Evolutionary conservation across 2,797 vertebrate genomes (phyloP).

Genomic region (Urosaurus nigricauda): DNA sequence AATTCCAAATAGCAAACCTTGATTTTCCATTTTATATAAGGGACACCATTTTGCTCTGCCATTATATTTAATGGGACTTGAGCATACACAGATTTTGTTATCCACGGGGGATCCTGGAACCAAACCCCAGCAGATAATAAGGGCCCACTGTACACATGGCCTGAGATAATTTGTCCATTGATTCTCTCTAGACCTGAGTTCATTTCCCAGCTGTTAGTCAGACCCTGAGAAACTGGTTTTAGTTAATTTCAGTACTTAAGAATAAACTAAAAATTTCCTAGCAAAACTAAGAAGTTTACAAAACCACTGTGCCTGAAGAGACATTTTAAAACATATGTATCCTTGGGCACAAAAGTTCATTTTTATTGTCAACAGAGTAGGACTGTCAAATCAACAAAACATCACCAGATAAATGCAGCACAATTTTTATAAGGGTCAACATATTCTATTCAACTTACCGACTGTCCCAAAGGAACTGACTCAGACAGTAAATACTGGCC

Average conservation of each 20-base stretch:
- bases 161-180: background rate
- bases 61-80: no score
- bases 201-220: background rate
- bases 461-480: conserved; percentile 83
- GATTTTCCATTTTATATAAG: no score
- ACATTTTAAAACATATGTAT: background rate
- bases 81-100: no score
- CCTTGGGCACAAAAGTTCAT: background rate
- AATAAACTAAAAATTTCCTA: background rate
- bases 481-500: conserved; percentile 86
- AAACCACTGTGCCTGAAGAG: background rate
- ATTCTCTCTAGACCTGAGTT: no score
- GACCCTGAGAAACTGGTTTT: background rate
- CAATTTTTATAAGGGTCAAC: background rate
- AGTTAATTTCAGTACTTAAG: background rate
- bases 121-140: no score
- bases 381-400: background rate
- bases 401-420: background rate
- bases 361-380: background rate
- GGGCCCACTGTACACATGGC: background rate
- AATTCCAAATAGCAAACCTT: no score
- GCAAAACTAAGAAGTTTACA: background rate
- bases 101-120: no score
- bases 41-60: no score
- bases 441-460: conserved; percentile 77